Evolutionary conservation across 2,797 vertebrate species (phyloP), one percentile per base, ranked within the genome.

Genomic region (Leptatherina wallacei): DNA sequence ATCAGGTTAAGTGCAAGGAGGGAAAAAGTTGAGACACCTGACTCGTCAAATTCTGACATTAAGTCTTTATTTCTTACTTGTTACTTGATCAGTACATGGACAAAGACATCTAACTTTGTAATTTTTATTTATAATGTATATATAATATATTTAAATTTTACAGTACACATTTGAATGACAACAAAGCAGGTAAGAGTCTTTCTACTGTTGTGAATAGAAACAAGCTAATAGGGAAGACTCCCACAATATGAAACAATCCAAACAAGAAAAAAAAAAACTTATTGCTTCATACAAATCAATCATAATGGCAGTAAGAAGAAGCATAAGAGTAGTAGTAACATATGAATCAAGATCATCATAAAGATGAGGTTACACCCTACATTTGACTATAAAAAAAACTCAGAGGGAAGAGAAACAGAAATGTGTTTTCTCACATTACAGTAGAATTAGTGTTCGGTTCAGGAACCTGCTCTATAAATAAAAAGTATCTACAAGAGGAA

Each of bases 211-310:
- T 91, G 87, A 90, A 89, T 73, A 80, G 74, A 88, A 91, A 92
- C 74, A 79, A 87, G 81, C 82, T 89, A 67, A 81, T 12, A 76
- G 85, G 89, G 89, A 90, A 88, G 83, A 88, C 71, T 82, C 82
- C 86, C 89, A 90, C 83, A 91, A 83, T 86, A 89, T 77, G 77
- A 90, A 91, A 92, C 82, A 72, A 83, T 65, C 73, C 71, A 77
- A 83, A 85, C 24, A 32, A 85, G 73, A 85, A 82, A 67, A 78
- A 47, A 82, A 74, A 82, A 40, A 92, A 92, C 89, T 93, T 95
- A 94, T 94, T 95, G 94, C 95, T 95, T 84, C 91, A 91, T 94
- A 94, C 87, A 94, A 94, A 94, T 92, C 72, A 86, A 85, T 88
- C 61, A 73, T 77, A 81, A 89, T 87, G 86, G 82, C 88, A 91